Evolutionary conservation across 2,888 invertebrate species (phyloP), one percentile per base, ranked within the genome.

Genomic region (Euzophera pinguis): DNA sequence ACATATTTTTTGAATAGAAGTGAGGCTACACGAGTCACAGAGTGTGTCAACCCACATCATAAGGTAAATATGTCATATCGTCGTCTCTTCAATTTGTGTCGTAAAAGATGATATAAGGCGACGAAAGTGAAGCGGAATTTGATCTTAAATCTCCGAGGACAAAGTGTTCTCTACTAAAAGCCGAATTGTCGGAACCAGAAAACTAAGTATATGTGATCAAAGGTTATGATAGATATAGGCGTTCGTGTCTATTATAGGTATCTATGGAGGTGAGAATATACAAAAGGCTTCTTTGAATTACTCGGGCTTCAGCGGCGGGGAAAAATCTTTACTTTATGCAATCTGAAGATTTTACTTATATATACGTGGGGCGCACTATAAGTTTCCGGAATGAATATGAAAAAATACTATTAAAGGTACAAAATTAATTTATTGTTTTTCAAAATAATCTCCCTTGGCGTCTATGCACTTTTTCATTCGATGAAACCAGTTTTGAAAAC

Each of bases 271-370:
- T 53, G 53, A 53, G 47, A 54, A 50, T 42, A 43, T 49, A 37
- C 49, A 52, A 53, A 53, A 8, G 57, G 57, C 57, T 57, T 57
- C 57, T 32, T 14, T 32, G 55, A 42, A 55, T 55, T 57, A 49
- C 47, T 53, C 37, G 5, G 55, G 57, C 55, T 57, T 57, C 57
- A 47, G 38, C 47, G 42, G 29, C 50, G 39, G 27, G 41, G 53
- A 29, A 52, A 55, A 47, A 47, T 37, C 57, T 48, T 12, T 12
- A 35, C 42, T 10, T 41, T 22, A 22, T 22, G 5, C 22, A 22
- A n/a, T n/a, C n/a, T n/a, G n/a, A n/a, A n/a, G 41, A 16, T 41
- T 41, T 16, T 10, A 10, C 16, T 1, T 16, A n/a, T n/a, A n/a
- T n/a, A n/a, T n/a, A n/a, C n/a, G n/a, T n/a, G n/a, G n/a, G n/a